Conservation (phyloP, 1,140 invertebrate genomes). For the Fopius arisanus region DNA sequence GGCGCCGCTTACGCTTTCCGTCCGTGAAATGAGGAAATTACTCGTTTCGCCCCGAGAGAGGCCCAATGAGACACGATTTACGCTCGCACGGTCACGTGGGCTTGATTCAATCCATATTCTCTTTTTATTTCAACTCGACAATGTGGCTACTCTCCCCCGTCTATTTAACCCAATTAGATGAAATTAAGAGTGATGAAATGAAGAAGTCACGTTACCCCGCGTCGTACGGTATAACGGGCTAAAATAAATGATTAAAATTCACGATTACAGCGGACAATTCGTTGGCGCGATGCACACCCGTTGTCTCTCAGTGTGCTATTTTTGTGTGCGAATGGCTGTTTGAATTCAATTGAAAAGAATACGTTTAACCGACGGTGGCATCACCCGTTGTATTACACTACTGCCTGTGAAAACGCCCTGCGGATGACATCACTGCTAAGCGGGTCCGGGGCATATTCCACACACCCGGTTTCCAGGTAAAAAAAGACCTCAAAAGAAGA, state of each 20-base stretch:
- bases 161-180: constrained; percentile 8
- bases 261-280: not conserved
- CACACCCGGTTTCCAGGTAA: not conserved
- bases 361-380: constrained; percentile 15
- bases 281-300: constrained; percentile 17
- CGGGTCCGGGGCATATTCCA: constrained; percentile 16
- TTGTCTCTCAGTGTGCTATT: not conserved
- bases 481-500: constrained; percentile 2
- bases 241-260: not conserved
- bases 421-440: constrained; percentile 30
- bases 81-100: constrained; percentile 15
- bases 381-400: constrained; percentile 7
- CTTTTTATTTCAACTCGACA: not conserved
- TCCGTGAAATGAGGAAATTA: constrained; percentile 38
- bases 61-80: constrained; percentile 17
- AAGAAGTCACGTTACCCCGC: not conserved
- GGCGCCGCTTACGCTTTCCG: constrained; percentile 20
- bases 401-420: constrained; percentile 28
- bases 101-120: constrained; percentile 14
- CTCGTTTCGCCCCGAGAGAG: constrained; percentile 30
- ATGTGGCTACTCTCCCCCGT: not conserved
- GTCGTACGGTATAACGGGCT: not conserved
- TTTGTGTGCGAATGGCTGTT: not conserved
- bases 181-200: not conserved
- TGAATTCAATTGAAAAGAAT: constrained; percentile 23